A percentile compares a stretch with the other conserved stretches of the same genome.
These are phyloP conservation scores for Sericinus montela DNA, from an alignment of 2,888 invertebrate species.

Conservation along the genomic window DNA sequence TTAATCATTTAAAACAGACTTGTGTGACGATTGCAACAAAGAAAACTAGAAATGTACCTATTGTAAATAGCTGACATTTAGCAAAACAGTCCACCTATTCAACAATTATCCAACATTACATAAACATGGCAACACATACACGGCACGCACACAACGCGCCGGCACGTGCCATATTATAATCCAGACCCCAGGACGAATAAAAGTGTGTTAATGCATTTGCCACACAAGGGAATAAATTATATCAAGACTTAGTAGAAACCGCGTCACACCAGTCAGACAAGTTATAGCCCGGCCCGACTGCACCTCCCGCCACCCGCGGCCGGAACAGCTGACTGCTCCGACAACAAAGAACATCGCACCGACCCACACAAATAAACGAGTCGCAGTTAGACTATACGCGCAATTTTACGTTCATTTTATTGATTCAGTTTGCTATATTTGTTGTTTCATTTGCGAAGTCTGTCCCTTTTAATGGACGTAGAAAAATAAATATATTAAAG, in stretches of 20 bases:
- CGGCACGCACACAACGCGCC: neutral
- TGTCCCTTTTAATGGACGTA: conserved; percentile 2
- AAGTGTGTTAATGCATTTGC: conserved; percentile 8
- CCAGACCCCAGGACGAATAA: neutral
- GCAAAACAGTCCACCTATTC: no score
- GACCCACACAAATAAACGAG: conserved; percentile 28
- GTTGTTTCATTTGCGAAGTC: neutral
- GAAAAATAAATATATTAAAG: conserved; percentile 1
- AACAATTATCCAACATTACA: no score
- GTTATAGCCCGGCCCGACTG: conserved; percentile 35
- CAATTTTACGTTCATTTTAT: neutral
- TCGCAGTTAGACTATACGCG: conserved; percentile 2
- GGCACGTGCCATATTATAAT: neutral
- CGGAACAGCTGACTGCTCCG: conserved; percentile 65
- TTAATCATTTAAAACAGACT: no score
- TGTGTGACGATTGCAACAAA: no score
- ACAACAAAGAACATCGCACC: conserved; percentile 64
- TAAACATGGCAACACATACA: neutral
- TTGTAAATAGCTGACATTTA: no score
- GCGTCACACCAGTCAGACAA: conserved; percentile 42
- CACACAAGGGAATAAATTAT: conserved; percentile 12
- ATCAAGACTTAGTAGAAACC: conserved; percentile 24
- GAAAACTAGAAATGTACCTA: no score
- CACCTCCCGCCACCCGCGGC: conserved; percentile 32
- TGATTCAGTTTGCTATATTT: neutral